Conservation (phyloP, 1,140 invertebrate species). For the Eciton burchellii region DNA sequence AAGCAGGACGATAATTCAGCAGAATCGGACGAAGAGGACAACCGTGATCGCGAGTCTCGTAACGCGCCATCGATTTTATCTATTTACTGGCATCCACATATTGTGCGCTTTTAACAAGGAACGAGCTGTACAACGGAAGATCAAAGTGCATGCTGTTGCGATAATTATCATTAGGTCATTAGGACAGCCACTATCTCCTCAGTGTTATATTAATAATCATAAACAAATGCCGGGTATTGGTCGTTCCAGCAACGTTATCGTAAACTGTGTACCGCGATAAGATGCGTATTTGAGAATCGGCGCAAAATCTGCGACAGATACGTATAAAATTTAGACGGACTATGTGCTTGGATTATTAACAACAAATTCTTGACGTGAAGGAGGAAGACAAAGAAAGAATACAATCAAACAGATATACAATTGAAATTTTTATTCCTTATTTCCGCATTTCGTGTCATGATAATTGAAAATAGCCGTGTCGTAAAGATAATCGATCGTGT, state of each 20-base stretch:
- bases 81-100: conserved; percentile 6
- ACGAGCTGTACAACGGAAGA: conserved; percentile 8
- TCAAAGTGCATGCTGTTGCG: conserved; percentile 37
- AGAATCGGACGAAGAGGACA: too few relatives aligned
- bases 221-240: neutral
- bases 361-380: neutral
- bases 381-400: neutral
- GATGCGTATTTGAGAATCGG: neutral
- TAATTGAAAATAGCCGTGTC: neutral
- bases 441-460: neutral
- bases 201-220: neutral
- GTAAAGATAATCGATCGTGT: too few relatives aligned
- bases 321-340: neutral
- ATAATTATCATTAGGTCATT: conserved; percentile 55
- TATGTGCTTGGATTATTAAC: too few relatives aligned
- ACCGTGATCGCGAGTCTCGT: neutral
- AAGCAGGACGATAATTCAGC: too few relatives aligned
- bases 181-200: conserved; percentile 44
- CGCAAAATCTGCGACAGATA: neutral
- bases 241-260: neutral
- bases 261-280: conserved; percentile 4
- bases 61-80: neutral
- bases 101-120: neutral
- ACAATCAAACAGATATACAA: neutral
- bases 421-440: neutral